Percentiles rank a stretch among this genome's conserved stretches.
phyloP scores from a whole-genome alignment of 2,888 invertebrate genomes.

The Pseudococcus longispinus region DNA sequence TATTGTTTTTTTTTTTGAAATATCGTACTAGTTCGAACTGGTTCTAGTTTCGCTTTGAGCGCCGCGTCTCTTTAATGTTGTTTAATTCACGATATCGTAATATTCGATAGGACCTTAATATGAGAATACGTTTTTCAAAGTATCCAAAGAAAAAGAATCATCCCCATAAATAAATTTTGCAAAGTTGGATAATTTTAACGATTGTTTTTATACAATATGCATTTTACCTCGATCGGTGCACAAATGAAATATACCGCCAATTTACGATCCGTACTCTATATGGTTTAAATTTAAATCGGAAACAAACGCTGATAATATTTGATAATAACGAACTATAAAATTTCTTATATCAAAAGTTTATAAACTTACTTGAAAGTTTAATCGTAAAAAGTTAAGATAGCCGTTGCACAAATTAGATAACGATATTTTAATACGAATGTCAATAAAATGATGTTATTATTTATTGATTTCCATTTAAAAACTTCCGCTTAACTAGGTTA shows the following conservation, averaged over 20 bases:
- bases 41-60: slow-evolving; percentile 41
- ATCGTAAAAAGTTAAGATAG: slow-evolving; percentile 49
- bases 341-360: slow-evolving; percentile 36
- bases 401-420: slow-evolving; percentile 44
- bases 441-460: slow-evolving; percentile 40
- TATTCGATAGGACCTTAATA: neutral
- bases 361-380: slow-evolving; percentile 43
- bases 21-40: slow-evolving; percentile 35
- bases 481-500: slow-evolving; percentile 37
- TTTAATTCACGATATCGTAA: neutral
- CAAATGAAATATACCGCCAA: slow-evolving; percentile 3
- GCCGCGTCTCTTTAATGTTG: slow-evolving; percentile 18
- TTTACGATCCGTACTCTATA: slow-evolving; percentile 14
- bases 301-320: slow-evolving; percentile 30
- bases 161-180: neutral
- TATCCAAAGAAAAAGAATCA: neutral
- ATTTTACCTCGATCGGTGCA: neutral
- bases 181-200: neutral
- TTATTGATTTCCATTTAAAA: slow-evolving; percentile 39
- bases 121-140: neutral
- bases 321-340: slow-evolving; percentile 28
- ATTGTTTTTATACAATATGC: slow-evolving; percentile 22
- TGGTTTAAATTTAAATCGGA: slow-evolving; percentile 19
- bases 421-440: slow-evolving; percentile 46
- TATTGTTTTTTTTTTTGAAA: slow-evolving; percentile 12